Percentiles rank a stretch among this genome's conserved stretches.
Conservation (phyloP, 2,888 invertebrate species). For the Bellardia bayeri region DNA sequence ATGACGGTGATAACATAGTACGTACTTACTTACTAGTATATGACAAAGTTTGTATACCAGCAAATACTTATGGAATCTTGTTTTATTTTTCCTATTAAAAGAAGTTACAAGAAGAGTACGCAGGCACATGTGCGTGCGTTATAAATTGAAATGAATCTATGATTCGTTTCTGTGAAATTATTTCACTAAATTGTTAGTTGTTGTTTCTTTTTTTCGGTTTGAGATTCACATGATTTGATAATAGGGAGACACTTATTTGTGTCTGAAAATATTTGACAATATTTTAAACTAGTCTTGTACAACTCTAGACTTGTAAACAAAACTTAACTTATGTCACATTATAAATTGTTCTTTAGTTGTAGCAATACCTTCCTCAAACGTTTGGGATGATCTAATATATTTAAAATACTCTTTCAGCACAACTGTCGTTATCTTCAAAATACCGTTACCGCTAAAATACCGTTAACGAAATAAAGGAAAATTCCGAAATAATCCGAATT, state of each 20-base stretch:
- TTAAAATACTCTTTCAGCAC: too few relatives aligned
- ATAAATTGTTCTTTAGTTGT: too few relatives aligned
- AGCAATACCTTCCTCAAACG: too few relatives aligned
- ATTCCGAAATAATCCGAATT: too few relatives aligned
- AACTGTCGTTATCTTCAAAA: too few relatives aligned
- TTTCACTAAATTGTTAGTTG: slow-evolving; percentile 23
- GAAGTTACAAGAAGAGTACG: slow-evolving; percentile 31
- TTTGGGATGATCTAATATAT: too few relatives aligned
- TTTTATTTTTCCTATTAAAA: slow-evolving; percentile 15
- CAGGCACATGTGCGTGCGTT: slow-evolving; percentile 25
- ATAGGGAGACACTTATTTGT: background rate
- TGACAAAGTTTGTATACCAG: slow-evolving; percentile 20
- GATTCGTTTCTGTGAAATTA: slow-evolving; percentile 56
- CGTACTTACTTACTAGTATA: background rate
- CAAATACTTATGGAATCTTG: slow-evolving; percentile 18
- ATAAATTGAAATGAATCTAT: slow-evolving; percentile 66
- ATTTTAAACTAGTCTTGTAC: too few relatives aligned
- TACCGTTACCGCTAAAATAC: too few relatives aligned
- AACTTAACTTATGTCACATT: too few relatives aligned
- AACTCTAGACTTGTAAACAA: too few relatives aligned
- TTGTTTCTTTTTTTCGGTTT: slow-evolving; percentile 1
- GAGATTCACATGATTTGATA: slow-evolving; percentile 5
- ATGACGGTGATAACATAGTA: slow-evolving; percentile 76
- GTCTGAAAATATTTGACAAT: background rate
- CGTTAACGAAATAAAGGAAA: too few relatives aligned